A percentile compares a stretch with the other conserved stretches of the same genome.
phyloP scores from a whole-genome alignment of 1,140 invertebrate genomes.

The Drosophila grimshawi region DNA sequence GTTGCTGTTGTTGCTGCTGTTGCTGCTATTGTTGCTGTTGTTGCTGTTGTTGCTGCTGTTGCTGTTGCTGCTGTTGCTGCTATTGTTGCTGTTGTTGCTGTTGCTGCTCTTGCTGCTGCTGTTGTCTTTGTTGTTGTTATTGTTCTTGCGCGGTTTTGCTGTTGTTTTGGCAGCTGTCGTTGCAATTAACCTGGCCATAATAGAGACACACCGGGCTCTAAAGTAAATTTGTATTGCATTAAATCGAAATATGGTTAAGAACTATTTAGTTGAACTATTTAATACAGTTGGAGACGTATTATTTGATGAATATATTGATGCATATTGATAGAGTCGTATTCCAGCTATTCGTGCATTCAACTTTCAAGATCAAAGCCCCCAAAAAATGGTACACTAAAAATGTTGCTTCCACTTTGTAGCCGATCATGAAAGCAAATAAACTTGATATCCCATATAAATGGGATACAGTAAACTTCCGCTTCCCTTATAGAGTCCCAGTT shows the following conservation, averaged over 20 bases:
- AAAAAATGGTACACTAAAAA: neutral
- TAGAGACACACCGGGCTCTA: slow-evolving; percentile 66
- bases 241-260: slow-evolving; percentile 21
- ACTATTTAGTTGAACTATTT: neutral
- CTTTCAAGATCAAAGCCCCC: slow-evolving; percentile 26
- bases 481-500: slow-evolving; percentile 17
- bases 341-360: neutral
- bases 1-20: slow-evolving; percentile 37
- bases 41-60: slow-evolving; percentile 42
- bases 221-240: slow-evolving; percentile 65
- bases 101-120: slow-evolving; percentile 39
- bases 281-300: neutral
- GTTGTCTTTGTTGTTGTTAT: slow-evolving; percentile 56
- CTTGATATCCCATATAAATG: slow-evolving; percentile 5
- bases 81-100: slow-evolving; percentile 50
- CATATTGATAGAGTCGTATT: neutral
- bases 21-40: slow-evolving; percentile 50
- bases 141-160: slow-evolving; percentile 71
- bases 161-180: slow-evolving; percentile 80
- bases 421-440: slow-evolving; percentile 20
- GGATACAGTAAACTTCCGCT: slow-evolving; percentile 71
- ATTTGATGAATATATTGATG: neutral
- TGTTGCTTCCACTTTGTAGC: slow-evolving; percentile 10
- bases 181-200: slow-evolving; percentile 80
- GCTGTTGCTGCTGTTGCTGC: slow-evolving; percentile 54